Percentiles rank a stretch among this genome's conserved stretches.
These are phyloP conservation scores for Mythimna loreyi DNA, from an alignment of 2,888 invertebrate genomes.

Conservation along the genomic window DNA sequence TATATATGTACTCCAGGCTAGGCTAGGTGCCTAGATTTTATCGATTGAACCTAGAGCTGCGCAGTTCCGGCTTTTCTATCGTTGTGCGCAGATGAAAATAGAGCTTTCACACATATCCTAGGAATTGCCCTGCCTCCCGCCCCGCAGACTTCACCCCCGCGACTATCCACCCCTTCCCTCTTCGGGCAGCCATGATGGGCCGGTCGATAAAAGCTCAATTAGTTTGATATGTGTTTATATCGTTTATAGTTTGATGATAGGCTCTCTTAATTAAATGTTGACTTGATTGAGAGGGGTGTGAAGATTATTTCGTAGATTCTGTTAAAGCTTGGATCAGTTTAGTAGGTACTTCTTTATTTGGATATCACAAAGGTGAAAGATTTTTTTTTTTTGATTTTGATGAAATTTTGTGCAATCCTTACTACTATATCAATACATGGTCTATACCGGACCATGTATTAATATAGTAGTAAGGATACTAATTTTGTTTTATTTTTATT, in stretches of 20 bases:
- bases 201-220: conserved; percentile 35
- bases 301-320: too few species aligned
- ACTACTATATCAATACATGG: too few species aligned
- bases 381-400: too few species aligned
- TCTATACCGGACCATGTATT: too few species aligned
- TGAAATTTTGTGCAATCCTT: too few species aligned
- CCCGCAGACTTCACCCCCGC: conserved; percentile 17
- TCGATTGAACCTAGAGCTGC: conserved; percentile 59
- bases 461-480: too few species aligned
- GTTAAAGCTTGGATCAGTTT: too few species aligned
- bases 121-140: conserved; percentile 46
- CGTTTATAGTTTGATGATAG: background rate
- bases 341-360: background rate
- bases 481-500: too few species aligned
- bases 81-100: conserved; percentile 58
- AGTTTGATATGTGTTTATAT: conserved; percentile 17
- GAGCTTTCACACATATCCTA: conserved; percentile 57
- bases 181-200: conserved; percentile 6
- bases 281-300: background rate
- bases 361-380: background rate
- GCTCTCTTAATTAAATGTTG: too few species aligned
- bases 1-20: conserved; percentile 14
- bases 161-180: conserved; percentile 4
- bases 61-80: conserved; percentile 49
- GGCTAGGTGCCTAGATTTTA: conserved; percentile 54